These are phyloP conservation scores for Gallinago nigripennis DNA, from an alignment of 2,797 vertebrate species.

Conservation along the genomic window DNA sequence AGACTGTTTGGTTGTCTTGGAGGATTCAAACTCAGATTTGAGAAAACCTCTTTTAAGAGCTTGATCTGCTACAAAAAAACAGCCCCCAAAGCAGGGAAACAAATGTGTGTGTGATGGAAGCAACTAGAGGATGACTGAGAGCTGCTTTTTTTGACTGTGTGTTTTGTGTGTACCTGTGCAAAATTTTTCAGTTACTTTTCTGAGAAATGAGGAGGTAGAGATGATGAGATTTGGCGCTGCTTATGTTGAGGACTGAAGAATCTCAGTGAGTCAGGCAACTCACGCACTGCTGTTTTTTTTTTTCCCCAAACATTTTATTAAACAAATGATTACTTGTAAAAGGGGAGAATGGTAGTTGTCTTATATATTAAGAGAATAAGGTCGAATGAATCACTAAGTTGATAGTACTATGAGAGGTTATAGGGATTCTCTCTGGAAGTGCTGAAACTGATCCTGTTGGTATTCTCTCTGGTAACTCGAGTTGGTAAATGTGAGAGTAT, in stretches of 20 bases:
- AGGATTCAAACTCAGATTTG: neutral
- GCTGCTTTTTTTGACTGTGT: neutral
- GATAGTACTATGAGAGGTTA: neutral
- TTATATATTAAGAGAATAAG: neutral
- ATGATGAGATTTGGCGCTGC: neutral
- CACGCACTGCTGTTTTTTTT: neutral
- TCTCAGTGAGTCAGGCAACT: neutral
- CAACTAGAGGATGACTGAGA: neutral
- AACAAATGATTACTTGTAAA: neutral
- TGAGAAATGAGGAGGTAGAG: neutral
- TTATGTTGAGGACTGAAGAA: neutral
- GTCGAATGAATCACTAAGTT: neutral
- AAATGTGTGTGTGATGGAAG: neutral
- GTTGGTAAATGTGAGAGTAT: slow-evolving; percentile 32
- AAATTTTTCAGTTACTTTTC: neutral
- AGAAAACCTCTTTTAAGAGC: neutral
- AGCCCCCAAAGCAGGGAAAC: neutral
- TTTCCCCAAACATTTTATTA: neutral
- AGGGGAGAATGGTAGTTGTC: neutral
- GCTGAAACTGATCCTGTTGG: neutral
- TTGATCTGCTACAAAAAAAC: neutral
- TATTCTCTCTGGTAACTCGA: slow-evolving; percentile 14
- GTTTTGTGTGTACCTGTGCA: neutral
- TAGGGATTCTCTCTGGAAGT: neutral
- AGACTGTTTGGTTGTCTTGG: neutral